These are phyloP conservation scores for Hirundo rustica DNA, from an alignment of 2,797 vertebrate genomes.

Conservation along the genomic window DNA sequence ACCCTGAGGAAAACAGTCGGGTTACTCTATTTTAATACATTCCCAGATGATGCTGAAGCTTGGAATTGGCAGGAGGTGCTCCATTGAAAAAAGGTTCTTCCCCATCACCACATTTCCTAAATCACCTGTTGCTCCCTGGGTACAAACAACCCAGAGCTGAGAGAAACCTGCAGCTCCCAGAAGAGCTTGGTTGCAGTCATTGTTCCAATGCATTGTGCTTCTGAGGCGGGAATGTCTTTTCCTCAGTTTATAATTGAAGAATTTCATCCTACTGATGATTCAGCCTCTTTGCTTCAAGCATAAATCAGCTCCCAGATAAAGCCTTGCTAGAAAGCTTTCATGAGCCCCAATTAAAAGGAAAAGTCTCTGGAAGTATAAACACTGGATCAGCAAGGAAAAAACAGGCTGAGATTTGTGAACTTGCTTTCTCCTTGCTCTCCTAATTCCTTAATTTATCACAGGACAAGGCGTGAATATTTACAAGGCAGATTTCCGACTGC, in stretches of 20 bases:
- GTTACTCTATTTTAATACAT: neutral
- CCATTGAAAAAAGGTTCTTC: neutral
- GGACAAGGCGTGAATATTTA: neutral
- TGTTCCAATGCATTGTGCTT: neutral
- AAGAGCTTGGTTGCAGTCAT: neutral
- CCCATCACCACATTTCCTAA: neutral
- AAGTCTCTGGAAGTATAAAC: neutral
- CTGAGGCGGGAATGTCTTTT: conserved; percentile 8
- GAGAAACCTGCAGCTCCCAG: neutral
- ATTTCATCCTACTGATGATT: conserved; percentile 9
- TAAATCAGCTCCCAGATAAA: conserved; percentile 28
- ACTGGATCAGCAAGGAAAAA: neutral
- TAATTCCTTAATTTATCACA: neutral
- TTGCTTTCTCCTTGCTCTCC: neutral
- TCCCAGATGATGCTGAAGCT: rapidly evolving
- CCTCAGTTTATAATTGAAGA: neutral
- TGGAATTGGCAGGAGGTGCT: neutral
- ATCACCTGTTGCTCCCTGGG: neutral
- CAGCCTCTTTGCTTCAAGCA: conserved; percentile 23
- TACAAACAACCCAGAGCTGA: neutral
- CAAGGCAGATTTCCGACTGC: neutral
- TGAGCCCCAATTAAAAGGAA: conserved; percentile 24
- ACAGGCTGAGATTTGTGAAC: neutral
- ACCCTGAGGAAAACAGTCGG: neutral
- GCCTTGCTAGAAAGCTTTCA: conserved; percentile 42